Conservation (phyloP, 2,797 vertebrate species). For the Clarias pachynema region DNA sequence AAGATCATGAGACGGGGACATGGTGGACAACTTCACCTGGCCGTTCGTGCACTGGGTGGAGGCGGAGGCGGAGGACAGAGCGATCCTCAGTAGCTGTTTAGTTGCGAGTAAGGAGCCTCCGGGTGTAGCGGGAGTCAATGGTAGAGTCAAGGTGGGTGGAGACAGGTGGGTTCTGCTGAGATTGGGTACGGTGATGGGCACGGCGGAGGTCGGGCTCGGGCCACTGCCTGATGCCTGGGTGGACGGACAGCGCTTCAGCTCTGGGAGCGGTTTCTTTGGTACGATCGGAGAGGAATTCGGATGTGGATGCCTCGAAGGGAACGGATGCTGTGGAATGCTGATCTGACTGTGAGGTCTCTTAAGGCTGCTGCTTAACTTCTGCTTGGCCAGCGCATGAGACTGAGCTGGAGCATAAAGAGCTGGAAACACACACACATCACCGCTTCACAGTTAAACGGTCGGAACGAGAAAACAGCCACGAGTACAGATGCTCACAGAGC, state of each 20-base stretch:
- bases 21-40: constrained; percentile 80
- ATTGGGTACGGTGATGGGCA: constrained; percentile 64
- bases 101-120: constrained; percentile 80
- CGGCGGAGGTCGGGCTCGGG: constrained; percentile 55
- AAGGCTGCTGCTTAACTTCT: constrained; percentile 75
- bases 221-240: constrained; percentile 67
- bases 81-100: constrained; percentile 82
- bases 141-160: constrained; percentile 69
- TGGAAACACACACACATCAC: constrained; percentile 59
- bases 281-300: constrained; percentile 75
- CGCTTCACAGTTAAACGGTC: not conserved
- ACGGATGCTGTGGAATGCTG: constrained; percentile 78
- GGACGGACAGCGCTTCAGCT: constrained; percentile 77
- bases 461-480: not conserved
- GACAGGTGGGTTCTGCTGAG: constrained; percentile 68
- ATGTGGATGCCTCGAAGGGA: constrained; percentile 78
- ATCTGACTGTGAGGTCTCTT: constrained; percentile 81
- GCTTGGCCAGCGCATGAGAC: constrained; percentile 87
- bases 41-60: constrained; percentile 75
- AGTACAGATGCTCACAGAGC: not conserved
- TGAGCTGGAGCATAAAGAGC: constrained; percentile 92
- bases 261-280: constrained; percentile 70
- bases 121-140: constrained; percentile 65
- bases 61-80: constrained; percentile 82
- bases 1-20: constrained; percentile 75